Base-by-base conservation (phyloP, 2,797 vertebrate genomes). In the Zenarchopterus dispar region DNA sequence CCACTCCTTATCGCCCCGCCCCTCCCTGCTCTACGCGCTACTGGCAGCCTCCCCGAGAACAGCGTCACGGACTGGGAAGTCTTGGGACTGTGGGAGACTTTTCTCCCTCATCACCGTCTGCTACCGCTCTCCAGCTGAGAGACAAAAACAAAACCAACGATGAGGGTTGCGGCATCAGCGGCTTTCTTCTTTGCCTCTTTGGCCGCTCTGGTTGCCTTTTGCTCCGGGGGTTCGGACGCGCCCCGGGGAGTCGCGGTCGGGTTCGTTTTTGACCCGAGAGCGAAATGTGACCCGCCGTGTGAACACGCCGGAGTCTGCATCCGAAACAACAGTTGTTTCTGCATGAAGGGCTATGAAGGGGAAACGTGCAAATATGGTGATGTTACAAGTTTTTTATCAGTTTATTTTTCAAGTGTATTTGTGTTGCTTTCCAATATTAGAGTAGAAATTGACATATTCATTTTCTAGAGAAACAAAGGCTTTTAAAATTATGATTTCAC, bases 291-390 rank as follows among this genome's bases (percentile, higher is more conserved):
- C 0, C 94, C 94, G 1, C 88, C 85, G 64, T 96, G 95, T 79
- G 83, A 71, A 59, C 94, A 96, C 81, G 92, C 88, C 0, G 95
- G 95, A 8, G 65, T 95, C 62, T 96, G 95, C 90, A 94, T 94
- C 75, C 88, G 93, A 36, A 95, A 96, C 89, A 86, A 92, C 90
- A 94, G 93, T 50, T 96, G 95, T 76, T 91, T 92, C 88, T 96
- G 95, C 86, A 73, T 92, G 74, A 88, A 73, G 6, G 95, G 95
- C 62, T 96, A 96, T 21, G 95, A 96, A 53, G 95, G 95, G 53
- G 93, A 95, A 80, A 90, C 57, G 82, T 94, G 94, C 92, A 92
- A 92, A 81, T 92, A 91, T 84, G 94, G 94, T 95, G 83, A 94
- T 58, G 83, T 77, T 59, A 0, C 2, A 2, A 1, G 43, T 44